Conservation (phyloP, 2,797 vertebrate genomes). For the Pangasius macronema region DNA sequence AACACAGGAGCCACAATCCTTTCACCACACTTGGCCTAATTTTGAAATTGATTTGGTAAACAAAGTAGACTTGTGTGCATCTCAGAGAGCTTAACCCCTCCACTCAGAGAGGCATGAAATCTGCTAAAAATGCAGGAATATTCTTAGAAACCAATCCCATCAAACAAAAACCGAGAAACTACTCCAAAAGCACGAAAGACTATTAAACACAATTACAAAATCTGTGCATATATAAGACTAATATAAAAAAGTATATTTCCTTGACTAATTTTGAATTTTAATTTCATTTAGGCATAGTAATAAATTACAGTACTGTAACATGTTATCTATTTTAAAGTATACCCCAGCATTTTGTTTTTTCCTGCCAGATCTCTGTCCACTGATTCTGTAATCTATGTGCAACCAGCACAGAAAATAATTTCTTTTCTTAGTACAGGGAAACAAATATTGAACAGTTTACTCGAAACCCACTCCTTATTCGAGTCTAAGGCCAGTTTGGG, state of each 20-base stretch:
- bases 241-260: neutral
- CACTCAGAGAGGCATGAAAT: constrained; percentile 24
- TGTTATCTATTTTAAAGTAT: neutral
- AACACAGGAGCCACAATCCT: constrained; percentile 16
- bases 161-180: neutral
- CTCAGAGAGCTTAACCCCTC: constrained; percentile 15
- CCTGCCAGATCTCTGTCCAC: neutral
- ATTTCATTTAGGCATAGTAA: neutral
- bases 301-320: neutral
- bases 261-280: neutral
- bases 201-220: neutral
- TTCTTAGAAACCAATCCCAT: constrained; percentile 19
- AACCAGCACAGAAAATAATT: neutral
- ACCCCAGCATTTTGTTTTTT: neutral
- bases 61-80: constrained; percentile 25
- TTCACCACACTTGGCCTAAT: constrained; percentile 31
- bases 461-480: neutral
- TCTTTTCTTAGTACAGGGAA: neutral
- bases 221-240: neutral
- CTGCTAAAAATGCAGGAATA: constrained; percentile 23
- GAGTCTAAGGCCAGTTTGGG: neutral
- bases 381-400: neutral
- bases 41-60: constrained; percentile 30
- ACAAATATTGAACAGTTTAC: neutral
- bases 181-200: neutral